Base-by-base conservation (phyloP, 2,888 invertebrate genomes). In the Drosophila glabriapex region DNA sequence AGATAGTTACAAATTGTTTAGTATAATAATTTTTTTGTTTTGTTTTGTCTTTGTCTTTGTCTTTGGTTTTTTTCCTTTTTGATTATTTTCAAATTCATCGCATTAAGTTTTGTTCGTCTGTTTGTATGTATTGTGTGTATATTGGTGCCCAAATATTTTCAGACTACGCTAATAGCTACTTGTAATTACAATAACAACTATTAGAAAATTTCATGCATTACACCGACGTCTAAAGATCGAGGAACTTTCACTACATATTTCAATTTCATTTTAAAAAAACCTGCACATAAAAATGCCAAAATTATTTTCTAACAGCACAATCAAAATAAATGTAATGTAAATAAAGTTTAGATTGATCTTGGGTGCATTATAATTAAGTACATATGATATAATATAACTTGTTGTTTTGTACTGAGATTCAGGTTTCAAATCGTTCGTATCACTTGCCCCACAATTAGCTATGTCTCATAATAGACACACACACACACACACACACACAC, bases 61-160 rank as follows among this genome's bases (percentile, higher is more conserved):
- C 31, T 33, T 31, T 31, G 4, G 5, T 60, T 76, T 41, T 39
- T 9, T 22, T 22, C 1, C 7, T 9, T 46, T 46, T 61, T 52
- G 43, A 41, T 55, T 63, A 56, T 49, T 46, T 55, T 41, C 25
- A 65, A 54, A 25, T 58, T 70, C 33, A 58, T 54, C 43, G n/a
- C 46, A n/a, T 64, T 58, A 28, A 25, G 37, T 39, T 49, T 46
- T 43, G 7, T 22, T 35, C 28, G n/a, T 25, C 52, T 39, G 50
- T 29, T 52, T 61, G 62, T 73, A 37, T 73, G 64, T 72, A n/a
- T 55, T 52, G 39, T 73, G 65, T 89, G 85, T 90, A 85, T 87
- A 89, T 87, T 91, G 90, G 90, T 87, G 88, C 90, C 88, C 90
- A 91, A 72, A 91, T 73, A 89, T 75, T 68, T 87, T 80, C 76